These are phyloP conservation scores for Conus canariensis DNA, from an alignment of 2,888 invertebrate species.

Conservation along the genomic window DNA sequence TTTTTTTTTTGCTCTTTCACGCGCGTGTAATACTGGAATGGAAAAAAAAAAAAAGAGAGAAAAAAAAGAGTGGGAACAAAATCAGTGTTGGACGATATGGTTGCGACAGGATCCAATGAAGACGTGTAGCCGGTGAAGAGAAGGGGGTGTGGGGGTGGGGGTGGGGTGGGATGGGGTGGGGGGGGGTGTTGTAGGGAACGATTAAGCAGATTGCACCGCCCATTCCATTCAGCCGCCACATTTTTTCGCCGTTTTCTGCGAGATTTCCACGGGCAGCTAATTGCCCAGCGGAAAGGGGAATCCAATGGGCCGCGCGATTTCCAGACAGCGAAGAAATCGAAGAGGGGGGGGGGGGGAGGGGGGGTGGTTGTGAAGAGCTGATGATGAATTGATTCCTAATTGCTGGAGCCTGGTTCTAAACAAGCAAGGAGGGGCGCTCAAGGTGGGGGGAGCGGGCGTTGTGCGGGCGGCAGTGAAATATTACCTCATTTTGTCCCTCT, in stretches of 20 bases:
- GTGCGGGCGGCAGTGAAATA: conserved; percentile 24
- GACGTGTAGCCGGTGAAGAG: background rate
- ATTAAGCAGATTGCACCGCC: conserved; percentile 22
- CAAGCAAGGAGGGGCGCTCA: background rate
- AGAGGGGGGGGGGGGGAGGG: background rate
- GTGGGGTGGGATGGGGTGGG: too few relatives aligned
- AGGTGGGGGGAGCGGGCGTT: conserved; percentile 1
- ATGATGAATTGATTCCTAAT: conserved; percentile 36
- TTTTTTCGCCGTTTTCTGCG: conserved; percentile 21
- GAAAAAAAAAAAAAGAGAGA: background rate
- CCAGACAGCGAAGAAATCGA: background rate
- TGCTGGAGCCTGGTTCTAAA: conserved; percentile 27
- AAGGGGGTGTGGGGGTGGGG: background rate
- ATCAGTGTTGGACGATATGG: background rate
- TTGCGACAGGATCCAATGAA: background rate
- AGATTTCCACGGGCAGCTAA: conserved; percentile 18
- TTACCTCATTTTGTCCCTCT: conserved; percentile 27
- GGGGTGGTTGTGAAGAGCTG: background rate
- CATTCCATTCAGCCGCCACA: conserved; percentile 12
- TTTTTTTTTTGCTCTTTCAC: too few relatives aligned
- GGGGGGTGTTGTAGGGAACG: background rate
- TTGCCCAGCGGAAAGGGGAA: background rate
- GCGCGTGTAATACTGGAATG: too few relatives aligned
- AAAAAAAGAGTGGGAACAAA: too few relatives aligned
- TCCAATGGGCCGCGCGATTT: conserved; percentile 12